Conservation (phyloP, 2,797 vertebrate genomes). For the Lithobates sylvaticus region DNA sequence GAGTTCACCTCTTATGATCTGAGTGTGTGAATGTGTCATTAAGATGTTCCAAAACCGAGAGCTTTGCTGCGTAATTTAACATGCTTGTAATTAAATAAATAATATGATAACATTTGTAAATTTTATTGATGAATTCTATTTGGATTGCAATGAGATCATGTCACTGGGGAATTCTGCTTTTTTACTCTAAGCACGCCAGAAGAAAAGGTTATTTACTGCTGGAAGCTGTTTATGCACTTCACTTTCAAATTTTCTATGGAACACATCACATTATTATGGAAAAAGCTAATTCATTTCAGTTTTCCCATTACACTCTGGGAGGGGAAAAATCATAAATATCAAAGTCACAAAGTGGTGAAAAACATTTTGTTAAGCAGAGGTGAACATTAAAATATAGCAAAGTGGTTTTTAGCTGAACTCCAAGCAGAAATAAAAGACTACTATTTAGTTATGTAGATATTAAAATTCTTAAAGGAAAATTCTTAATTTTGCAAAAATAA, state of each 20-base stretch:
- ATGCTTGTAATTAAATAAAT: constrained; percentile 46
- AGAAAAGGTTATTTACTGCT: constrained; percentile 57
- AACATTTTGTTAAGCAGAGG: neutral
- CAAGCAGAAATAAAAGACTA: no score
- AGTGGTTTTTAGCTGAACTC: no score
- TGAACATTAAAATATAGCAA: neutral
- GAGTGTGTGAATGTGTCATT: constrained; percentile 35
- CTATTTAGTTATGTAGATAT: no score
- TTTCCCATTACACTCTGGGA: neutral
- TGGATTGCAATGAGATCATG: constrained; percentile 37
- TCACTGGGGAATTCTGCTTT: constrained; percentile 32
- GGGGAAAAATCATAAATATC: constrained; percentile 2
- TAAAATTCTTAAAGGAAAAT: no score
- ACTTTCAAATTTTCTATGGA: constrained; percentile 33
- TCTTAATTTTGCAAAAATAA: no score
- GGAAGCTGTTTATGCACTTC: constrained; percentile 25
- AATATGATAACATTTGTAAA: constrained; percentile 62
- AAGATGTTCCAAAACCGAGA: constrained; percentile 30
- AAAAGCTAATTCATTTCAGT: constrained; percentile 1
- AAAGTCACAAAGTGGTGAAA: neutral
- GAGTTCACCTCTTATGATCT: constrained; percentile 42
- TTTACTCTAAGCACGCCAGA: constrained; percentile 3
- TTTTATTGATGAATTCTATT: constrained; percentile 62
- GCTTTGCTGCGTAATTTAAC: constrained; percentile 50
- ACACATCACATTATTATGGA: constrained; percentile 38